phyloP scores from a whole-genome alignment of 2,113 vertebrate genomes.

The Tringa solitaria region DNA sequence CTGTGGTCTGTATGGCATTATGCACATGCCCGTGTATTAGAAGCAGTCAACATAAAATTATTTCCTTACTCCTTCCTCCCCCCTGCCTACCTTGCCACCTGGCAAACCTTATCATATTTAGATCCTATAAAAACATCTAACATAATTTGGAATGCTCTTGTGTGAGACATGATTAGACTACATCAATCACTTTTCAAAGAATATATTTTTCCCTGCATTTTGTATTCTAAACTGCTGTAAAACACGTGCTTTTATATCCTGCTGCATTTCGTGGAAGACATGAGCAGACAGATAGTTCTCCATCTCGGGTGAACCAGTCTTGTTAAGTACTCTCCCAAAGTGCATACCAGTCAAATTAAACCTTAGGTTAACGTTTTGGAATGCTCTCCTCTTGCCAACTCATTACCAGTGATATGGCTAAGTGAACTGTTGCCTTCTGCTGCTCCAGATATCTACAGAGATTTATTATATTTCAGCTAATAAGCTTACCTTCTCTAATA shows the following conservation, averaged over 20 bases:
- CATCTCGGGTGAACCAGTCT: background rate
- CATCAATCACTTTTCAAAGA: background rate
- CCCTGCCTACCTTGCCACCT: background rate
- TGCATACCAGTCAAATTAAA: constrained; percentile 23
- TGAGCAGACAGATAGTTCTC: constrained; percentile 3
- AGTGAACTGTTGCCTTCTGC: constrained; percentile 54
- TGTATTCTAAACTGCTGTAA: background rate
- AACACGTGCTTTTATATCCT: background rate
- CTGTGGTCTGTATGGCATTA: background rate
- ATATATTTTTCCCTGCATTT: background rate
- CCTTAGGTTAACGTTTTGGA: constrained; percentile 6
- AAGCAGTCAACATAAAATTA: background rate
- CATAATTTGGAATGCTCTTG: constrained; percentile 17
- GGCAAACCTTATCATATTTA: background rate
- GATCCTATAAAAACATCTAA: constrained; percentile 22
- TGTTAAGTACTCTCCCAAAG: background rate
- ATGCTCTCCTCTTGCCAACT: constrained; percentile 35
- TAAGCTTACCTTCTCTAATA: constrained; percentile 40
- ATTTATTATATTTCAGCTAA: constrained; percentile 29
- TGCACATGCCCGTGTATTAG: background rate
- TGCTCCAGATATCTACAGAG: background rate
- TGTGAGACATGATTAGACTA: constrained; percentile 2
- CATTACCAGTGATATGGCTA: constrained; percentile 9
- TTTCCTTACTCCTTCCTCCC: background rate
- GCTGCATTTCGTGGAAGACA: background rate